Percentiles rank a stretch among this genome's conserved stretches.
phyloP scores from a whole-genome alignment of 1,140 invertebrate species.

The Pygmarrhopalites habei region DNA sequence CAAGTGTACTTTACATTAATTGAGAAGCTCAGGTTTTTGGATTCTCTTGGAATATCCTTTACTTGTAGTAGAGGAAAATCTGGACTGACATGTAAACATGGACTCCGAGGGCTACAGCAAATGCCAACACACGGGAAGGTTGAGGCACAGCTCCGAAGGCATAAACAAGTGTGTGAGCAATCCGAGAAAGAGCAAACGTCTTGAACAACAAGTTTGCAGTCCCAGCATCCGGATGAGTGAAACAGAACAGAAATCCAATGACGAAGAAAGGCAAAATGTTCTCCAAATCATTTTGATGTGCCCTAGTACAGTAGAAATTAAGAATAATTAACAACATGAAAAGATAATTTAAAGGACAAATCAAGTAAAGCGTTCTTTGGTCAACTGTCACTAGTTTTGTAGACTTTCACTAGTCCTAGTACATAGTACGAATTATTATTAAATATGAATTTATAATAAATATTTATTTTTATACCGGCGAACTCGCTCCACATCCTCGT shows the following conservation, averaged over 20 bases:
- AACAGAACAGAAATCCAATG: constrained; percentile 53
- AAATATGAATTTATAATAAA: not conserved
- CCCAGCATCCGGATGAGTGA: constrained; percentile 50
- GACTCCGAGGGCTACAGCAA: constrained; percentile 46
- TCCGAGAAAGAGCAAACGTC: constrained; percentile 51
- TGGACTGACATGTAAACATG: constrained; percentile 50
- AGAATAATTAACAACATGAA: constrained; percentile 6
- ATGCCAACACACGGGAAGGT: constrained; percentile 52
- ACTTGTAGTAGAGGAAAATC: constrained; percentile 16
- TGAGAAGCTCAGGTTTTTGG: not conserved
- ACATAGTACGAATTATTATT: no score
- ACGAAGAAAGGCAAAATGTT: constrained; percentile 58
- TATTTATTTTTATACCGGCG: constrained; percentile 23
- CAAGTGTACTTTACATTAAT: no score
- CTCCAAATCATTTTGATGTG: constrained; percentile 63
- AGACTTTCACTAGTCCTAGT: not conserved
- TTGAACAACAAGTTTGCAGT: constrained; percentile 55
- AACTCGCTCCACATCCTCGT: constrained; percentile 41
- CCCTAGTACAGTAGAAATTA: constrained; percentile 50
- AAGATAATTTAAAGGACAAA: not conserved
- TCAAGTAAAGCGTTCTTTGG: no score
- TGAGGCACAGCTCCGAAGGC: constrained; percentile 50
- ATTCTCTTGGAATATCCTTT: no score
- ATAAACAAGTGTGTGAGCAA: constrained; percentile 57
- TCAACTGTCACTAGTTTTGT: no score